Evolutionary conservation across 2,888 invertebrate species (phyloP), one percentile per base, ranked within the genome.

Genomic region (Ganaspis brasiliensis): DNA sequence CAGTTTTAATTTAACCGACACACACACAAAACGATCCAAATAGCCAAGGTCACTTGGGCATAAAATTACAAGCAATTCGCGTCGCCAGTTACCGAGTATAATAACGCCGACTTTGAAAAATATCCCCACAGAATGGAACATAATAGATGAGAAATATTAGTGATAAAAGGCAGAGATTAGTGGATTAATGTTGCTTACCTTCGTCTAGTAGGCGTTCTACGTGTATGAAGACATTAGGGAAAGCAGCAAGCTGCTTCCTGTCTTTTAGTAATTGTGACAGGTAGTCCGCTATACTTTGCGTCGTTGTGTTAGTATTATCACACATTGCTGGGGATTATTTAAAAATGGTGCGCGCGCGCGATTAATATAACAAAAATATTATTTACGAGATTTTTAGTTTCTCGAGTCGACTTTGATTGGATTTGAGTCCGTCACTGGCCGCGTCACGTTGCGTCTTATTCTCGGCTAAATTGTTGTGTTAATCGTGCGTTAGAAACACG

Each of bases 181-280:
- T 67, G 24, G 67, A 67, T 67, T 61, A 74, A 59, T 76, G 52
- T 73, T 80, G 90, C 93, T 94, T 95, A 99, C 99, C 99, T 96
- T 99, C 99, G 92, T 99, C 99, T 92, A 99, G 95, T 91, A 99
- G 96, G 92, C 99, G 96, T 93, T 99, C 99, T 92, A 99, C 96
- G 94, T 99, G 99, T 94, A 98, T 96, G 94, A 99, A 99, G 93
- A 99, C 98, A 95, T 98, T 99, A 89, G 99, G 99, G 94, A 99
- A 98, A 92, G 99, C 99, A 91, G 98, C 98, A 92, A 99, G 95
- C 94, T 99, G 99, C 94, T 99, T 99, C 94, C 99, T 98, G 95
- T 99, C 99, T 95, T 99, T 99, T 92, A 99, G 95, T 94, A 99
- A 95, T 94, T 99, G 99, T 92, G 99, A 98, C 95, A 99, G 95